These are phyloP conservation scores for Elymnias hypermnestra DNA, from an alignment of 1,140 invertebrate species.

Conservation along the genomic window DNA sequence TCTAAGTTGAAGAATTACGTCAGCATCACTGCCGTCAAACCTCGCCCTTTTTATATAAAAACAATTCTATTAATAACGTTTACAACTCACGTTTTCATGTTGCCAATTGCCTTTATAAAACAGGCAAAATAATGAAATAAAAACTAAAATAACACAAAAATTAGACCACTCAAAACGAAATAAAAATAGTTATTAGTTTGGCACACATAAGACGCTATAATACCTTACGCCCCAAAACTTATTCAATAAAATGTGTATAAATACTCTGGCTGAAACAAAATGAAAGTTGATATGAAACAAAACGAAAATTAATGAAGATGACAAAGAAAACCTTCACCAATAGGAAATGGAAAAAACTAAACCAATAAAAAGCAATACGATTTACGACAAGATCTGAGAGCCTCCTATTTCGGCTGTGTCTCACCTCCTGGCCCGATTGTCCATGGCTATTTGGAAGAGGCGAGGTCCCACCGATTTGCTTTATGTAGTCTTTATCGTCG, in stretches of 20 bases:
- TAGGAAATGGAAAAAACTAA: conserved; percentile 31
- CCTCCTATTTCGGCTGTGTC: conserved; percentile 22
- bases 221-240: conserved; percentile 30
- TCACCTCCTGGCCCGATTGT: conserved; percentile 82
- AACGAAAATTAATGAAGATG: conserved; percentile 21
- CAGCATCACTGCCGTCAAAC: no score
- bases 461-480: conserved; percentile 82
- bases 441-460: conserved; percentile 78
- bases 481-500: conserved; percentile 95
- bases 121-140: no score
- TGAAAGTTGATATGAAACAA: conserved; percentile 32
- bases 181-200: conserved; percentile 27
- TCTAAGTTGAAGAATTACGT: no score
- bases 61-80: no score
- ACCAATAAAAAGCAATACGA: conserved; percentile 28
- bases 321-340: conserved; percentile 44
- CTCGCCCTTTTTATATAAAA: no score
- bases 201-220: conserved; percentile 24
- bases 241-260: conserved; percentile 77
- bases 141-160: conserved; percentile 5
- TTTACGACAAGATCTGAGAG: conserved; percentile 19
- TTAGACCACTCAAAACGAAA: conserved; percentile 15
- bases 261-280: conserved; percentile 76
- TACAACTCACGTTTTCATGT: no score
- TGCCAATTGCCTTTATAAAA: no score